phyloP scores from a whole-genome alignment of 2,797 vertebrate species.

The Cuculus canorus region DNA sequence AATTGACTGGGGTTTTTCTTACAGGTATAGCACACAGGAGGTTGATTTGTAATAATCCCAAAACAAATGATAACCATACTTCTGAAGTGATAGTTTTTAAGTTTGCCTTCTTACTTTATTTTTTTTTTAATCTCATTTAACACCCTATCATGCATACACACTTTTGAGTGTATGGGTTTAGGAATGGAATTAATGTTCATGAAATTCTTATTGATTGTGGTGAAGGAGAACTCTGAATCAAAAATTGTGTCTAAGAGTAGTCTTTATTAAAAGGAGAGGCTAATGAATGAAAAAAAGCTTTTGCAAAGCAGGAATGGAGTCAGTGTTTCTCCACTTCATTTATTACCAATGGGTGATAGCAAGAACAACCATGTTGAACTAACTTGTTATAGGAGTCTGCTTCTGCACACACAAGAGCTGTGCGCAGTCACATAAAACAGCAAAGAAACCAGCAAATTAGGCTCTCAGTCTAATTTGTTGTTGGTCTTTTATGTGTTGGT shows the following conservation, averaged over 20 bases:
- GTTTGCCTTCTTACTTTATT: background rate
- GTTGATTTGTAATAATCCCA: background rate
- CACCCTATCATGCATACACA: background rate
- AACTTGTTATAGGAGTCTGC: background rate
- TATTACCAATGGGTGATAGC: background rate
- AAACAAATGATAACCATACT: background rate
- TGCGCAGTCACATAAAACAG: background rate
- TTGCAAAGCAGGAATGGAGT: background rate
- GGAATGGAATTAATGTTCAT: background rate
- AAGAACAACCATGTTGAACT: background rate
- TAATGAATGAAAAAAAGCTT: background rate
- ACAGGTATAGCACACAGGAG: background rate
- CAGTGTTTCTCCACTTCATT: background rate
- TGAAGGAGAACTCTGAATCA: background rate
- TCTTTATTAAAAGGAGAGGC: background rate
- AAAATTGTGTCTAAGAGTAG: background rate
- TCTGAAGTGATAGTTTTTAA: background rate
- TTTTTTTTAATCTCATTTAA: background rate
- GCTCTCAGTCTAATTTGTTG: too few relatives aligned
- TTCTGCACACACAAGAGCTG: background rate
- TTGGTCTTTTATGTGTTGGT: background rate
- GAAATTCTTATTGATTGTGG: background rate
- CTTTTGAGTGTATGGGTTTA: background rate
- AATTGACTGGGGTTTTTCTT: accelerated
- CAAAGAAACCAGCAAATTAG: background rate